Conservation (phyloP, 2,888 invertebrate species). For the Latrodectus elegans region DNA sequence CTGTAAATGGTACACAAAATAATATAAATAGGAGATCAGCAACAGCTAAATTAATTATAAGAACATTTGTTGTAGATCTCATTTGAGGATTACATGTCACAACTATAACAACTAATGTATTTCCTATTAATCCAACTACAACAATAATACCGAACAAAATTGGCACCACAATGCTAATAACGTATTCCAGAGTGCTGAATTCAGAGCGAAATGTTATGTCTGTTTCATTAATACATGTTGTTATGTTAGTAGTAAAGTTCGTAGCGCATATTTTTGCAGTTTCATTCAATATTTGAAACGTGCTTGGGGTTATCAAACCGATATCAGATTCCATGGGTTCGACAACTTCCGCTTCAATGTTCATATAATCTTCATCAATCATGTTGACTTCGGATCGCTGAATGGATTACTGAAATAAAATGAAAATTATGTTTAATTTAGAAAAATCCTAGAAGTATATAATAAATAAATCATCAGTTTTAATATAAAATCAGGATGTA, state of each 20-base stretch:
- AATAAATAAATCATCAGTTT: no score
- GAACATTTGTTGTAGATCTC: slow-evolving; percentile 93
- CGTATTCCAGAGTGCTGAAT: slow-evolving; percentile 35
- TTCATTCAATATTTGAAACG: slow-evolving; percentile 14
- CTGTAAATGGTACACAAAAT: slow-evolving; percentile 95
- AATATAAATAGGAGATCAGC: slow-evolving; percentile 93
- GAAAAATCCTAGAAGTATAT: no score
- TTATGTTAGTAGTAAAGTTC: slow-evolving; percentile 31
- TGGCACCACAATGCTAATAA: slow-evolving; percentile 78
- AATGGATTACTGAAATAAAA: no score
- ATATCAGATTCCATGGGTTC: slow-evolving; percentile 29
- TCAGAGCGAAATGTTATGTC: not conserved
- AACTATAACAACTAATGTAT: slow-evolving; percentile 90
- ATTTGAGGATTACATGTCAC: slow-evolving; percentile 91
- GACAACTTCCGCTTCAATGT: slow-evolving; percentile 57
- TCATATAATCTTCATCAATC: slow-evolving; percentile 63
- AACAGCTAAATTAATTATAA: slow-evolving; percentile 91
- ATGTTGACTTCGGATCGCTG: not conserved
- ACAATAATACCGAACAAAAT: slow-evolving; percentile 90
- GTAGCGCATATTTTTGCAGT: slow-evolving; percentile 12
- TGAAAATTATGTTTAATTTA: no score
- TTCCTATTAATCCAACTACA: slow-evolving; percentile 90
- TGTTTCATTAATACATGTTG: slow-evolving; percentile 12
- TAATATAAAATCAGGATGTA: no score
- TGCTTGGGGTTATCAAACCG: not conserved